Conservation (phyloP, 2,888 invertebrate species). For the Eulithis testata region DNA sequence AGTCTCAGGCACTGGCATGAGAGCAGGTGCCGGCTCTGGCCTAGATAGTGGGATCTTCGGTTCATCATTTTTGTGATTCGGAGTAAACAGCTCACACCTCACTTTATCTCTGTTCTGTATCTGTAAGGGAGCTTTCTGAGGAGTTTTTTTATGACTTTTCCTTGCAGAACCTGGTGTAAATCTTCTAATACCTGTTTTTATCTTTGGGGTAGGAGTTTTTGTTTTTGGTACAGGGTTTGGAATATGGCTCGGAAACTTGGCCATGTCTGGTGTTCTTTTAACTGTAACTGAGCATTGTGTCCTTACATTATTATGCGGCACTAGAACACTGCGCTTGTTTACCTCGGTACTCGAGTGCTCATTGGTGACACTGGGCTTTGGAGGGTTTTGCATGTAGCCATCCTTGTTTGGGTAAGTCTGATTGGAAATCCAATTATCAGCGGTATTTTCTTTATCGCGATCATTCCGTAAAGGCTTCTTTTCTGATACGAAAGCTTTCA, state of each 20-base stretch:
- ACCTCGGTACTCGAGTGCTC: conserved; percentile 51
- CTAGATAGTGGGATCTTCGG: conserved; percentile 38
- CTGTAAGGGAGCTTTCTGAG: conserved; percentile 53
- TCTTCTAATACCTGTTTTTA: conserved; percentile 70
- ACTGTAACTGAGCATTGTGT: conserved; percentile 46
- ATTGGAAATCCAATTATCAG: conserved; percentile 51
- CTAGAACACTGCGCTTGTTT: conserved; percentile 56
- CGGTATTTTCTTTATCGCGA: conserved; percentile 65
- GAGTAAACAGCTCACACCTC: conserved; percentile 68
- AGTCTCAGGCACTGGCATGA: conserved; percentile 60
- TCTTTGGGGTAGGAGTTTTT: conserved; percentile 68
- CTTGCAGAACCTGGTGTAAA: conserved; percentile 69
- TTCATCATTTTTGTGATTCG: conserved; percentile 53
- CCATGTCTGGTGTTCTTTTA: conserved; percentile 64
- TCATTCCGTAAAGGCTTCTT: conserved; percentile 55
- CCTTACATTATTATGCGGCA: conserved; percentile 53
- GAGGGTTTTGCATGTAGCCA: conserved; percentile 47
- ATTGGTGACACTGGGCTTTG: conserved; percentile 44
- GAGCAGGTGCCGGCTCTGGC: conserved; percentile 35
- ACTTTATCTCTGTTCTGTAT: conserved; percentile 70
- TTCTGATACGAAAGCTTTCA: conserved; percentile 62
- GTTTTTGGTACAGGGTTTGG: conserved; percentile 56
- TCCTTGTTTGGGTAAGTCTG: conserved; percentile 60
- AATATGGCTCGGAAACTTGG: conserved; percentile 51
- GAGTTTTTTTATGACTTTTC: conserved; percentile 64